A percentile compares a stretch with the other conserved stretches of the same genome.
Evolutionary conservation across 2,113 vertebrate species (phyloP).

Genomic region (Grantiella picta): DNA sequence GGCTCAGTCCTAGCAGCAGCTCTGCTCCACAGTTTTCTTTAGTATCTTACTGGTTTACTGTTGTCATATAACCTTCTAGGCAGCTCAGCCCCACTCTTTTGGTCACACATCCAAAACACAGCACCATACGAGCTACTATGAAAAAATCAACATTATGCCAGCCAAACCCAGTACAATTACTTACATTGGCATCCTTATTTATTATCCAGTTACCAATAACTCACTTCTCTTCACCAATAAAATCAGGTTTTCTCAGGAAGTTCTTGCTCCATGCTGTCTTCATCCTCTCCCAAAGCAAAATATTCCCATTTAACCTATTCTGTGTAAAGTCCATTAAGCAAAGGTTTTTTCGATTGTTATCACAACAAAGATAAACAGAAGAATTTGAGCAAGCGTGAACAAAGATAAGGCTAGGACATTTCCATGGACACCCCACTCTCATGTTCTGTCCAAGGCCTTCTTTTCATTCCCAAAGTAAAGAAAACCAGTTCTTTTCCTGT

Average conservation of each 20-base stretch:
- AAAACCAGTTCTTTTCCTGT: background rate
- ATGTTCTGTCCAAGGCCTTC: background rate
- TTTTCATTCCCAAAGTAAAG: background rate
- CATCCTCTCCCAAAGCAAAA: background rate
- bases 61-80: background rate
- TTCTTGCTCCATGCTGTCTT: background rate
- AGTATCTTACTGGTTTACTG: background rate
- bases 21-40: background rate
- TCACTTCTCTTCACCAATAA: background rate
- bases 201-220: background rate
- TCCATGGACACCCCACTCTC: background rate
- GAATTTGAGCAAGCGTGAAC: background rate
- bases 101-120: background rate
- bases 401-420: background rate
- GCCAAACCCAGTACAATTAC: background rate
- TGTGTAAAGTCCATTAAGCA: background rate
- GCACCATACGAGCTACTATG: background rate
- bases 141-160: background rate
- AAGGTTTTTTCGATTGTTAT: background rate
- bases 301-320: background rate
- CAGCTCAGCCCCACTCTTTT: background rate
- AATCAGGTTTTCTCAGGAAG: background rate
- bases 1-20: background rate
- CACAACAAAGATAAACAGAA: background rate
- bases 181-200: background rate